Evolutionary conservation across 2,113 vertebrate genomes (phyloP), one percentile per base, ranked within the genome.

Genomic region (Gopherus evgoodei): DNA sequence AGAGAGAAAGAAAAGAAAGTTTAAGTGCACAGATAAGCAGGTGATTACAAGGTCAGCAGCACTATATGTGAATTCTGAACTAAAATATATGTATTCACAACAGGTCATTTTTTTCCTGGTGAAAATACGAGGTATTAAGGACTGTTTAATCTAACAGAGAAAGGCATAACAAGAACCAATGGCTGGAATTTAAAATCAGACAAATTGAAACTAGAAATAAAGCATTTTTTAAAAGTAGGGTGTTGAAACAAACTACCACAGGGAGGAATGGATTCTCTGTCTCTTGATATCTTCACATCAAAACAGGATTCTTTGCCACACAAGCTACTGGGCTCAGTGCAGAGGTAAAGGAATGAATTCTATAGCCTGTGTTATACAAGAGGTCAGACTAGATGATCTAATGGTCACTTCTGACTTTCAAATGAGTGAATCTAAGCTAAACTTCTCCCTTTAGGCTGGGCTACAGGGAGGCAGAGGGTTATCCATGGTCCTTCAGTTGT

Each of bases 1-100:
- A 95, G 53, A 94, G 44, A 90, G 92, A 93, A 93, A 59, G 91
- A 91, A 93, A 54, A 83, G 87, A 91, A 93, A 89, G 5, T 31
- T 92, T 97, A 82, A 90, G 83, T 90, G 83, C 92, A 84, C 80
- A 86, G 47, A 87, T 53, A 12, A 95, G 29, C 50, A 93, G 76
- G 44, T 88, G 93, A 96, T 83, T 49, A 59, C 16, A 62, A 29
- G 59, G 62, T 54, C 50, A 79, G 52, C 44, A 78, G 24, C 13
- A 87, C 17, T 38, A 44, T 2, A 21, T n/a, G 8, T 89, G 78
- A 90, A 86, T 69, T 89, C 47, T 91, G 53, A 75, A 89, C 38
- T 4, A 56, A 24, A 10, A 84, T 65, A 84, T 87, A 59, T 81
- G 56, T 88, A 31, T 84, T 94, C 84, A 57, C 12, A 86, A 35